A percentile compares a stretch with the other conserved stretches of the same genome.
phyloP scores from a whole-genome alignment of 2,113 vertebrate species.

The Alexandromys fortis region DNA sequence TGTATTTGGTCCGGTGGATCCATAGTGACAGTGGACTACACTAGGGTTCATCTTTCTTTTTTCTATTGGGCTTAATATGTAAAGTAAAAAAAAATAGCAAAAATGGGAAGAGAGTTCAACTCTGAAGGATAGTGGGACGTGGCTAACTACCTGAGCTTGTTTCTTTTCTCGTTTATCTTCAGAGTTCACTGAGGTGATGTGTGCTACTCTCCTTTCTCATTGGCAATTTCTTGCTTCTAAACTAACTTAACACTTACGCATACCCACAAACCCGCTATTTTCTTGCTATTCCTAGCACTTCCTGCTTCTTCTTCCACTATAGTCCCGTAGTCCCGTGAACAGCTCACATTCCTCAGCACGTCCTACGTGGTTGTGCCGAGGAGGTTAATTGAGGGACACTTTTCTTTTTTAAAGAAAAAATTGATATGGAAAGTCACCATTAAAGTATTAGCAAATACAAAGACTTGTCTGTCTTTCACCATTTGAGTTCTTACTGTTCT shows the following conservation, averaged over 20 bases:
- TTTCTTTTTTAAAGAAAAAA: neutral
- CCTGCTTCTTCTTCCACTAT: neutral
- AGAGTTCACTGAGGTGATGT: neutral
- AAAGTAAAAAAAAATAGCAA: neutral
- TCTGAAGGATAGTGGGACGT: neutral
- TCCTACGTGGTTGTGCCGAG: neutral
- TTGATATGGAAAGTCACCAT: neutral
- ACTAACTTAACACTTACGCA: neutral
- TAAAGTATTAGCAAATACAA: constrained; percentile 23
- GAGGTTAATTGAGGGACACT: neutral
- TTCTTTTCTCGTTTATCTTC: neutral
- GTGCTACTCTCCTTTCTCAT: too few species aligned
- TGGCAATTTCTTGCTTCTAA: neutral
- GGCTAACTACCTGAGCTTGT: neutral
- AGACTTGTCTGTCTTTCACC: neutral
- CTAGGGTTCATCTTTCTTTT: neutral
- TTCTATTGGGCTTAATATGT: neutral
- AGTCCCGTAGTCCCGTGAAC: neutral
- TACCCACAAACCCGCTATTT: neutral
- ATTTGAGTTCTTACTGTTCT: neutral
- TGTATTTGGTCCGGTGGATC: neutral
- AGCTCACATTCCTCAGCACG: neutral
- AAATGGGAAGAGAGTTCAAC: neutral
- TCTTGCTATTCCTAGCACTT: neutral
- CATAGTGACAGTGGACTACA: neutral